Conservation (phyloP, 2,113 vertebrate species). For the Motacilla alba region DNA sequence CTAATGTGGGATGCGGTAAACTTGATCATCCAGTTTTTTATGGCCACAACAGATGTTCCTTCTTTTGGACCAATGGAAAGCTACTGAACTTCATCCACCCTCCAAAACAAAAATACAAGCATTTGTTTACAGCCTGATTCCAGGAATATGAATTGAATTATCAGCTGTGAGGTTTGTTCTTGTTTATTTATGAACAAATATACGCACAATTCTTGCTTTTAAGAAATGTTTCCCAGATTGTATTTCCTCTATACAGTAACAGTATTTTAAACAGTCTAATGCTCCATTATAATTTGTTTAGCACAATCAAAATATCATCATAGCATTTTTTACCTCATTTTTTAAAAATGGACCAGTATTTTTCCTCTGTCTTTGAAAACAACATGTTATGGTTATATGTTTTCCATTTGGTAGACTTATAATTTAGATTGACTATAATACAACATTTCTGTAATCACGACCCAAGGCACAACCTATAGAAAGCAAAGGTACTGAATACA, state of each 20-base stretch:
- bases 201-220: not conserved
- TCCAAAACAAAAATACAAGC: conserved; percentile 52
- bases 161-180: conserved; percentile 12
- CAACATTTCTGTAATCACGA: not conserved
- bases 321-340: not conserved
- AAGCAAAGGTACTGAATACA: not conserved
- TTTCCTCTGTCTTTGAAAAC: not conserved
- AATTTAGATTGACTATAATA: not conserved
- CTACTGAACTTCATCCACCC: conserved; percentile 39
- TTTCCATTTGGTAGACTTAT: not conserved
- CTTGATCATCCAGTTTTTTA: conserved; percentile 59
- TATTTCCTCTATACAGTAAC: not conserved
- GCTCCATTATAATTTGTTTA: not conserved
- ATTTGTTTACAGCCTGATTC: conserved; percentile 49
- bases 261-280: not conserved
- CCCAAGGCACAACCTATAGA: not conserved
- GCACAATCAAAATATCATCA: not conserved
- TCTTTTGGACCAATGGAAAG: conserved; percentile 54
- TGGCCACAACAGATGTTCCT: conserved; percentile 58
- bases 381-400: not conserved
- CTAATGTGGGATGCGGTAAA: conserved; percentile 55
- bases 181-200: conserved; percentile 11
- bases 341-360: not conserved
- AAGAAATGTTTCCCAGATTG: not conserved
- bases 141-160: conserved; percentile 34